Percentiles rank a stretch among this genome's conserved stretches.
phyloP scores from a whole-genome alignment of 2,797 vertebrate species.

The Sylvia borin region DNA sequence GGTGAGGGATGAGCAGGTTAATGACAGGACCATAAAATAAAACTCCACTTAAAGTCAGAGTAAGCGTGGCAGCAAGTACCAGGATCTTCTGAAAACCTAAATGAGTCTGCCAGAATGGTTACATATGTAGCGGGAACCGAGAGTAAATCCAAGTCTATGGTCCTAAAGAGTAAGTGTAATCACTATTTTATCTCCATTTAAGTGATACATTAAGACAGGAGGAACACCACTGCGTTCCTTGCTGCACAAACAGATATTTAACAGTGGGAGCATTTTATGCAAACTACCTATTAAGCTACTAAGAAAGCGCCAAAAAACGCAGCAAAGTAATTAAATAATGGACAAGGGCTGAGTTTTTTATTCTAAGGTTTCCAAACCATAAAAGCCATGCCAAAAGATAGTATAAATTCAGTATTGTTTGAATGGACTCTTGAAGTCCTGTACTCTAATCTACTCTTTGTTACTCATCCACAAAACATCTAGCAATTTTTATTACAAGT shows the following conservation, averaged over 20 bases:
- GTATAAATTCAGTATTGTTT: constrained; percentile 12
- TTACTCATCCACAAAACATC: constrained; percentile 51
- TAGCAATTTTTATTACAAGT: constrained; percentile 57
- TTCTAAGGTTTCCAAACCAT: constrained; percentile 27
- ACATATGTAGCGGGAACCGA: constrained; percentile 10
- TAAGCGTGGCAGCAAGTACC: background rate
- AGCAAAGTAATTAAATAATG: constrained; percentile 64
- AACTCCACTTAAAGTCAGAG: constrained; percentile 17
- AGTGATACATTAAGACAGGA: constrained; percentile 62
- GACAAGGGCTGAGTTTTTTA: constrained; percentile 6
- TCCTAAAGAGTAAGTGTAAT: constrained; percentile 55
- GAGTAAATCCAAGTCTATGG: constrained; percentile 61
- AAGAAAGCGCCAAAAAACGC: constrained; percentile 34
- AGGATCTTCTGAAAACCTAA: background rate
- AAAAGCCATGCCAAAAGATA: constrained; percentile 27
- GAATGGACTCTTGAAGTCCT: constrained; percentile 14
- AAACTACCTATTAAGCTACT: constrained; percentile 57
- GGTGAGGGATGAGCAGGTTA: constrained; percentile 23
- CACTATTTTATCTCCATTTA: constrained; percentile 68
- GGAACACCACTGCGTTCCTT: constrained; percentile 11
- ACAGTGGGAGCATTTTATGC: constrained; percentile 48
- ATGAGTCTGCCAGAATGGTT: constrained; percentile 52
- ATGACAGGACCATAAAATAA: constrained; percentile 37
- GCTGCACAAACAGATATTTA: constrained; percentile 54
- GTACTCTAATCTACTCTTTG: constrained; percentile 31